Evolutionary conservation across 2,888 invertebrate genomes (phyloP).

Genomic region (Agriopis leucophaearia): DNA sequence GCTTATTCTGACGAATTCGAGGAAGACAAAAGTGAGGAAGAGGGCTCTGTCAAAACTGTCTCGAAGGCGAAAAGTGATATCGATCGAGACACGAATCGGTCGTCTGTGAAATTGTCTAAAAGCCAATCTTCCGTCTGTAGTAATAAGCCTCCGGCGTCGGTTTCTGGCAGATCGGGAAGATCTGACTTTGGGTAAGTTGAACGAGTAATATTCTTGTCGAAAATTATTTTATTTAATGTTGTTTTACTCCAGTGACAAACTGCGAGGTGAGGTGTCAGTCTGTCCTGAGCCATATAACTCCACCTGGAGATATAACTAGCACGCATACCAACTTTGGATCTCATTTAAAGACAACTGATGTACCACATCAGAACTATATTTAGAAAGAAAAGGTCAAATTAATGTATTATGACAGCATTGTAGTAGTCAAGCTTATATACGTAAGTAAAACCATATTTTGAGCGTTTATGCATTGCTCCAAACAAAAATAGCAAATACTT

Average conservation of each 20-base stretch:
- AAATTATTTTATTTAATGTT: too few relatives aligned
- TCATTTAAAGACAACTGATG: background rate
- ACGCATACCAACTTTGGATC: background rate
- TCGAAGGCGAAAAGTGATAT: constrained; percentile 52
- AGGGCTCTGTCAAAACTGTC: constrained; percentile 56
- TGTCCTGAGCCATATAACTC: background rate
- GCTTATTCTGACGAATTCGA: constrained; percentile 82
- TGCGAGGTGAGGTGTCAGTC: background rate
- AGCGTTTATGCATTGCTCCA: background rate
- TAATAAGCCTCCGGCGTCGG: constrained; percentile 58
- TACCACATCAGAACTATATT: background rate
- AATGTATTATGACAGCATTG: background rate
- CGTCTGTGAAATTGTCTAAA: constrained; percentile 66
- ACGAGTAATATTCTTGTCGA: constrained; percentile 24
- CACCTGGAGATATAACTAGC: background rate
- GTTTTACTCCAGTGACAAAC: constrained; percentile 17
- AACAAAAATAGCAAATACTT: too few relatives aligned
- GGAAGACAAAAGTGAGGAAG: constrained; percentile 73
- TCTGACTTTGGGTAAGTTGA: constrained; percentile 73
- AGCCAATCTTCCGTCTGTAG: constrained; percentile 70
- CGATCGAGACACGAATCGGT: constrained; percentile 49
- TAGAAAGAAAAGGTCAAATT: background rate
- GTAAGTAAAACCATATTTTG: background rate
- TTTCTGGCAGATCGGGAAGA: constrained; percentile 72
- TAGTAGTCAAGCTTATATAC: constrained; percentile 25